Percentiles rank a stretch among this genome's conserved stretches.
Conservation (phyloP, 2,888 invertebrate genomes). For the Hesperia comma region DNA sequence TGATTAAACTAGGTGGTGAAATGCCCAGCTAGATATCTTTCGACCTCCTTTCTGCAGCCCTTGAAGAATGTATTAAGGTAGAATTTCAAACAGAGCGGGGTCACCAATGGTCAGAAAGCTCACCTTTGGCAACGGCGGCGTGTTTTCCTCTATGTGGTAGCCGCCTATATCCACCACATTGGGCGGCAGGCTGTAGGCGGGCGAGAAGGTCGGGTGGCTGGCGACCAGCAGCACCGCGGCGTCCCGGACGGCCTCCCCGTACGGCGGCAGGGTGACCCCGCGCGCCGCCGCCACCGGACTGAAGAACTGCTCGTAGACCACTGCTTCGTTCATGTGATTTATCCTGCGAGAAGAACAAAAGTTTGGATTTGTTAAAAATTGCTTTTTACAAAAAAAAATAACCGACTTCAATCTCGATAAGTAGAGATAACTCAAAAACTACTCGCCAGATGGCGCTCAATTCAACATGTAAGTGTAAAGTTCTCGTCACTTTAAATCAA, state of each 20-base stretch:
- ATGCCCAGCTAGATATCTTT: no score
- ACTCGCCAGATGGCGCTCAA: no score
- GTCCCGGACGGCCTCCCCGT: constrained; percentile 50
- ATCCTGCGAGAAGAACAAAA: constrained; percentile 44
- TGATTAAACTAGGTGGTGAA: no score
- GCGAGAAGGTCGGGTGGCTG: constrained; percentile 57
- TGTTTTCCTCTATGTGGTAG: constrained; percentile 58
- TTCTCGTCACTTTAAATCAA: no score
- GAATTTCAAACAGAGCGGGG: no score
- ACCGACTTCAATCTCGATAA: no score
- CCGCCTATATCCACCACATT: constrained; percentile 65
- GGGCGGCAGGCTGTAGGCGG: constrained; percentile 53
- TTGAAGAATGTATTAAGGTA: no score
- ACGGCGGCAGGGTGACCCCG: constrained; percentile 53
- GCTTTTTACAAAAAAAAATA: no score
- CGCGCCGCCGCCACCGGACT: constrained; percentile 52
- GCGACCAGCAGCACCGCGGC: constrained; percentile 59
- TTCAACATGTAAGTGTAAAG: no score
- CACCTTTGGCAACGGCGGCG: constrained; percentile 62
- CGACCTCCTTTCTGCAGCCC: no score
- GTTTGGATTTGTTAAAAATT: no score
- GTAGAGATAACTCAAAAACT: no score
- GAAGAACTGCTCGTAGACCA: constrained; percentile 43
- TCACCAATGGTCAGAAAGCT: neutral
- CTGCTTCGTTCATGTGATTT: constrained; percentile 22